Base-by-base conservation (phyloP, 2,888 invertebrate species). In the Aricia artaxerxes region DNA sequence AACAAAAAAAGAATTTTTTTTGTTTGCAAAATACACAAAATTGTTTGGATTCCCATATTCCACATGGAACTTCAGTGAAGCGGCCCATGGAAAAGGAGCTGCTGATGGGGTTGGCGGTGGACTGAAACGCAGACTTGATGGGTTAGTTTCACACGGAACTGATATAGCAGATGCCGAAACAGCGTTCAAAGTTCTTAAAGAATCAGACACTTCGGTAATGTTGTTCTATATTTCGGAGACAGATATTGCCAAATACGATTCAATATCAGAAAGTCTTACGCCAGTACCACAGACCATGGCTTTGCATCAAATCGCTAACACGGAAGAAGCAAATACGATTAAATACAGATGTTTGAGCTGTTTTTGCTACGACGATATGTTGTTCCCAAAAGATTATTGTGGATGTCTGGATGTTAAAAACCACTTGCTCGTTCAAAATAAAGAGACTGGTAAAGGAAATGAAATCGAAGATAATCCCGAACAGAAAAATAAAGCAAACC, bases 221-320 rank as follows among this genome's bases (percentile, higher is more conserved):
- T 24, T 44, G n/a, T 40, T 40, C 44, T 73, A 73, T 40, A 73
- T 73, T 40, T 73, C 73, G 9, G 44, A 73, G 40, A n/a, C 38
- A 11, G 73, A 73, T 16, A 73, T 73, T 40, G 40, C 40, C n/a
- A 73, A 53, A 7, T 53, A 53, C 53, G 35, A 35, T 13, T 53
- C 38, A 73, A n/a, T 73, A 73, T 40, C 73, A 73, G 73, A 38
- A n/a, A 16, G 9, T 40, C 40, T 40, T n/a, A 44, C 38, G 44
- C 73, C 73, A 40, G n/a, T 73, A 73, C 73, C 73, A 73, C 73
- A 40, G 73, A 73, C 73, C 40, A 73, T 73, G 73, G 13, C 38
- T 73, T 9, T 73, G 24, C 73, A 73, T 73, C 73, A 73, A 73
- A 40, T 73, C n/a, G 40, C 44, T 13, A 73, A 73, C 44, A 73